Percentiles rank a stretch among this genome's conserved stretches.
phyloP scores from a whole-genome alignment of 2,797 vertebrate genomes.

The Pangasius krempfi region DNA sequence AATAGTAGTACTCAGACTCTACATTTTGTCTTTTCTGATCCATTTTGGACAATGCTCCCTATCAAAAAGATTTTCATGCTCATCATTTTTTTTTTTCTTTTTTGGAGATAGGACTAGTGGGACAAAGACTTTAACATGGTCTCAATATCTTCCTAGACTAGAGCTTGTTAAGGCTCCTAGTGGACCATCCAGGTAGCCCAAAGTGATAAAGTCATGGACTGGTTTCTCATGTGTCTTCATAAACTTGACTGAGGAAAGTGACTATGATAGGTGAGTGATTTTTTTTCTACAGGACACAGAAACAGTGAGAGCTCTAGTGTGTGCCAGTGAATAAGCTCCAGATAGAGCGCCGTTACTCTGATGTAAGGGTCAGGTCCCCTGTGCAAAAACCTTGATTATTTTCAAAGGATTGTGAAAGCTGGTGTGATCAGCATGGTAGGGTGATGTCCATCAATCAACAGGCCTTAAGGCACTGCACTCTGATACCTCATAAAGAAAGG shows the following conservation, averaged over 20 bases:
- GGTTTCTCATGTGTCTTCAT: conserved; percentile 26
- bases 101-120: background rate
- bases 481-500: conserved; percentile 36
- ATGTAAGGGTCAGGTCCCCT: conserved; percentile 12
- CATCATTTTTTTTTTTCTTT: no score
- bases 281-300: background rate
- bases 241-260: background rate
- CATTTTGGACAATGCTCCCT: background rate
- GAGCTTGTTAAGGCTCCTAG: conserved; percentile 14
- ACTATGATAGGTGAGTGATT: conserved; percentile 1
- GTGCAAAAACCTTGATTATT: conserved; percentile 28
- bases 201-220: conserved; percentile 13
- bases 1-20: background rate
- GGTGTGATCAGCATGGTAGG: conserved; percentile 35
- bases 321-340: conserved; percentile 6
- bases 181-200: background rate
- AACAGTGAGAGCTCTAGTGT: background rate
- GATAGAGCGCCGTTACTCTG: background rate
- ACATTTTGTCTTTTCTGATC: background rate
- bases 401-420: conserved; percentile 29
- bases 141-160: background rate
- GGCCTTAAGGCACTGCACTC: conserved; percentile 26
- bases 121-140: background rate
- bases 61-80: background rate
- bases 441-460: conserved; percentile 33